Conservation (phyloP, 2,797 vertebrate genomes). For the Rousettus madagascariensis region DNA sequence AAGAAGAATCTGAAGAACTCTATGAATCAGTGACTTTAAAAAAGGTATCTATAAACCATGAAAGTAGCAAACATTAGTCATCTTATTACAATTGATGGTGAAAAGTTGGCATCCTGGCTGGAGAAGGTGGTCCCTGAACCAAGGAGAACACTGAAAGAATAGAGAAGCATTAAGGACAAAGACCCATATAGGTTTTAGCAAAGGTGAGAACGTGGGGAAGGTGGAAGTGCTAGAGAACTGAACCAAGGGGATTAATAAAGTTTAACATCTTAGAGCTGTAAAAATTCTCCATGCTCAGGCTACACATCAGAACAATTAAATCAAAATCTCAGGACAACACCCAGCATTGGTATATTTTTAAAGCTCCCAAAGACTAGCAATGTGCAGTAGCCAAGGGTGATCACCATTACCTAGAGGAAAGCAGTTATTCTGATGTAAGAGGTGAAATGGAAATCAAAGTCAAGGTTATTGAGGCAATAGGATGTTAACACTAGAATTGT, state of each 20-base stretch:
- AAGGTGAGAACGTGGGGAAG: no score
- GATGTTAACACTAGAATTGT: background rate
- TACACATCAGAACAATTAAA: background rate
- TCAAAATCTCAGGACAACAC: background rate
- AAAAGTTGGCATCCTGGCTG: background rate
- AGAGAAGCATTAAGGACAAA: background rate
- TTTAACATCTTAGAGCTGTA: background rate
- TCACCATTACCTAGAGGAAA: background rate
- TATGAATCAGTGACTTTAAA: background rate
- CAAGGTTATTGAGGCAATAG: background rate
- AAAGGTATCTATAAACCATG: background rate
- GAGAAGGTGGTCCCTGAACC: background rate
- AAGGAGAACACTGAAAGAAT: background rate
- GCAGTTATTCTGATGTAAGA: background rate
- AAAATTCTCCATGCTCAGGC: background rate
- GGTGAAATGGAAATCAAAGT: background rate
- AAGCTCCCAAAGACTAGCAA: background rate
- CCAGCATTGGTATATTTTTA: background rate
- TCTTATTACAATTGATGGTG: background rate
- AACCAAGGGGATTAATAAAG: background rate
- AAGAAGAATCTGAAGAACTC: background rate
- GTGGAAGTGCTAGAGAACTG: background rate
- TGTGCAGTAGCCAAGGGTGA: background rate
- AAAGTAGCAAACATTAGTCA: background rate
- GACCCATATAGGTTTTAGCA: background rate